A percentile compares a stretch with the other conserved stretches of the same genome.
These are phyloP conservation scores for Orthonyx spaldingii DNA, from an alignment of 2,113 vertebrate species.

Conservation along the genomic window DNA sequence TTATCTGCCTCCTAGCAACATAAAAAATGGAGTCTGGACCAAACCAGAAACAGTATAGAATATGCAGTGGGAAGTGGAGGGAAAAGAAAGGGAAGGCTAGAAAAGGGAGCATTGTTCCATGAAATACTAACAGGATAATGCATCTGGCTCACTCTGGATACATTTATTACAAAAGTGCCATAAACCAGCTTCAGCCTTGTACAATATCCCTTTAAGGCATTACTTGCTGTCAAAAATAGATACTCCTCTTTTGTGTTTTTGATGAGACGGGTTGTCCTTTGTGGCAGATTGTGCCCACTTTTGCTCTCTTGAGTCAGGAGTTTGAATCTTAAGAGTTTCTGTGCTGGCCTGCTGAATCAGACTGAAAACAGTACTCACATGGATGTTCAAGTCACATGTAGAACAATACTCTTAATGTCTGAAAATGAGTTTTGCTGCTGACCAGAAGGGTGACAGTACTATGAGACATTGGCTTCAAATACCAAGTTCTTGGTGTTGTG, in stretches of 20 bases:
- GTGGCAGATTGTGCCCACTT: not conserved
- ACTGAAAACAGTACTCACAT: not conserved
- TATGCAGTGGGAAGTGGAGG: not conserved
- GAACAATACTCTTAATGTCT: slow-evolving; percentile 25
- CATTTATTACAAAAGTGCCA: not conserved
- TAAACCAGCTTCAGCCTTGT: not conserved
- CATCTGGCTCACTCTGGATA: not conserved
- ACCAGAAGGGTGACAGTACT: not conserved
- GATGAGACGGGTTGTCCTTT: not conserved
- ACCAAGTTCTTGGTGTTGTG: not conserved
- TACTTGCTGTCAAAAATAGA: not conserved
- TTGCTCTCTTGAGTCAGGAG: not conserved
- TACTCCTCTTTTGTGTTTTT: not conserved
- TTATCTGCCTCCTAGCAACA: not conserved
- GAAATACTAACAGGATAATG: not conserved
- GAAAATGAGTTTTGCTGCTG: not conserved
- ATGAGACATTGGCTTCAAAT: slow-evolving; percentile 16
- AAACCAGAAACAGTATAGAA: not conserved
- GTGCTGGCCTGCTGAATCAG: not conserved
- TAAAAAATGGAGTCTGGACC: not conserved
- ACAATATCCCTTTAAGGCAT: not conserved
- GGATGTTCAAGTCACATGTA: not conserved
- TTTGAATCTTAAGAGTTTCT: not conserved
- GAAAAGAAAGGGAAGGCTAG: not conserved
- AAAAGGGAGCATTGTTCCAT: not conserved